Percentiles rank a stretch among this genome's conserved stretches.
Conservation (phyloP, 2,113 vertebrate genomes). For the Poeciliopsis occidentalis region DNA sequence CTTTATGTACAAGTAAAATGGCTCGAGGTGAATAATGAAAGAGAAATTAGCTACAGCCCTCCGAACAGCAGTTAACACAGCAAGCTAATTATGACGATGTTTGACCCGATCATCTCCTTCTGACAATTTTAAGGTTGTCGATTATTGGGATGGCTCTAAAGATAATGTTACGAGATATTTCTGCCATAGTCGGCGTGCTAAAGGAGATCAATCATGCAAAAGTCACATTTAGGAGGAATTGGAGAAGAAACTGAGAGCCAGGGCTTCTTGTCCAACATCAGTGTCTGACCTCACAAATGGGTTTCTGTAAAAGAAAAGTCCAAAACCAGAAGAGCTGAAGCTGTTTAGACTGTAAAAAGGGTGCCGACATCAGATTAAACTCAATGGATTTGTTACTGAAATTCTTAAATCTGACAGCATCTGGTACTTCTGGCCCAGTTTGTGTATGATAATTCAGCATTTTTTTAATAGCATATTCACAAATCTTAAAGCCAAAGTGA, state of each 20-base stretch:
- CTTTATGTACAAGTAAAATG: no score
- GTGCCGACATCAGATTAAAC: not conserved
- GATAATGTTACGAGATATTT: no score
- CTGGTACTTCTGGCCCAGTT: no score
- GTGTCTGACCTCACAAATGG: not conserved
- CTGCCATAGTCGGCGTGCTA: no score
- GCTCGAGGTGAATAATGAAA: no score
- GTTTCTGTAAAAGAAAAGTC: not conserved
- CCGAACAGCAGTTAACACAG: no score
- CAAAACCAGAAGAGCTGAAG: not conserved
- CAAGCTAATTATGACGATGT: no score
- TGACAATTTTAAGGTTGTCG: no score
- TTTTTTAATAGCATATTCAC: not conserved
- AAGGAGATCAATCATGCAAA: no score
- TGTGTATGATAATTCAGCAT: not conserved
- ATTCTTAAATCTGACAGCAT: not conserved
- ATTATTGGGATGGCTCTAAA: no score
- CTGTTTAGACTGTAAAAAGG: not conserved
- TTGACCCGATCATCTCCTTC: no score
- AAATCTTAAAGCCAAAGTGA: conserved; percentile 3
- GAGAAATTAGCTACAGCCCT: no score
- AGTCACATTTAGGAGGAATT: not conserved
- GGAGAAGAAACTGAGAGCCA: not conserved
- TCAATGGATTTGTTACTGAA: not conserved
- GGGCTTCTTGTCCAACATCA: not conserved